Percentiles rank a stretch among this genome's conserved stretches.
phyloP scores from a whole-genome alignment of 2,113 vertebrate species.

The Scalopus aquaticus region DNA sequence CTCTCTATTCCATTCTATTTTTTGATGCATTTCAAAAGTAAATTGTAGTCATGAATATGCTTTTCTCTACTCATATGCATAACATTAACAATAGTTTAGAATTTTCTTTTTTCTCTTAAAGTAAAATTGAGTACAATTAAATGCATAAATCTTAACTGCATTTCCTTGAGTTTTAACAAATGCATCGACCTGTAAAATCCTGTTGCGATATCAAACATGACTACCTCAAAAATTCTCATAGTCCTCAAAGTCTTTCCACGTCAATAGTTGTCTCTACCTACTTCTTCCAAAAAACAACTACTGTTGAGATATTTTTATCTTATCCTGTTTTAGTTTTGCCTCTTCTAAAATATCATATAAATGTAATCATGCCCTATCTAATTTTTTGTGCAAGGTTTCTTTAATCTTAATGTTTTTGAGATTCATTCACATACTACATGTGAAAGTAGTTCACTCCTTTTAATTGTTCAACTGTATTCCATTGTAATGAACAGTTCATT shows the following conservation, averaged over 20 bases:
- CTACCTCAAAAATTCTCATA: neutral
- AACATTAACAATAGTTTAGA: conserved; percentile 3
- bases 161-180: conserved; percentile 31
- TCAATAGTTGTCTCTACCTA: neutral
- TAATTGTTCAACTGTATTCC: conserved; percentile 38
- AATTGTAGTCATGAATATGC: neutral
- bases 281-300: neutral
- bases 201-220: neutral
- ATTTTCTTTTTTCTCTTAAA: conserved; percentile 33
- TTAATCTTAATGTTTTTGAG: conserved; percentile 32
- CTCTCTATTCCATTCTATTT: neutral
- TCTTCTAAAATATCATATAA: conserved; percentile 23
- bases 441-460: neutral
- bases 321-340: neutral
- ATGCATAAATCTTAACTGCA: neutral
- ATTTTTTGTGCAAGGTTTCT: neutral
- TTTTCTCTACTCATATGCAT: conserved; percentile 37
- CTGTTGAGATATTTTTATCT: conserved; percentile 31
- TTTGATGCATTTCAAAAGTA: conserved; percentile 41
- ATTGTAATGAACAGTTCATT: neutral
- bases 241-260: neutral
- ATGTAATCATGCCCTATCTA: neutral
- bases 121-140: neutral
- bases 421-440: neutral
- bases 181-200: neutral